Percentiles rank a stretch among this genome's conserved stretches.
These are phyloP conservation scores for Gymnobelideus leadbeateri DNA, from an alignment of 2,113 vertebrate genomes.

Conservation along the genomic window DNA sequence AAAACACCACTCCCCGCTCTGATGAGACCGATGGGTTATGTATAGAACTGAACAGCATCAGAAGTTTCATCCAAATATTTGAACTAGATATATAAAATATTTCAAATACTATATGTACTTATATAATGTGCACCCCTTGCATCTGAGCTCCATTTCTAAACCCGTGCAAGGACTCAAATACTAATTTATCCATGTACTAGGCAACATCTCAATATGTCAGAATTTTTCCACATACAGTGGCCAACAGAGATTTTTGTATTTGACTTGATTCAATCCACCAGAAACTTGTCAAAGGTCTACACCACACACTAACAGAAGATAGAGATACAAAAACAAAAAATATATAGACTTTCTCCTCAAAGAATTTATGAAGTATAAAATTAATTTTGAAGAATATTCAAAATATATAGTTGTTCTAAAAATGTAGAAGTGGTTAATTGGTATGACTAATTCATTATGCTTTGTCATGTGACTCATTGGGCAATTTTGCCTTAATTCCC, in stretches of 20 bases:
- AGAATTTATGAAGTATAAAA: not conserved
- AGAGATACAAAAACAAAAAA: not conserved
- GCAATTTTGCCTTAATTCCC: not conserved
- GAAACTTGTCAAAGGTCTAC: not conserved
- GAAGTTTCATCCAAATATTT: constrained; percentile 12
- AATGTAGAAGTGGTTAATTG: constrained; percentile 17
- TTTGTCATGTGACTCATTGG: constrained; percentile 9
- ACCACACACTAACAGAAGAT: not conserved
- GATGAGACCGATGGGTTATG: not conserved
- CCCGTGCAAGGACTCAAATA: not conserved
- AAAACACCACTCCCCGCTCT: not conserved
- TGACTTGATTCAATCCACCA: not conserved
- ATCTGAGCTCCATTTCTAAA: not conserved
- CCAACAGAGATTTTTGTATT: not conserved
- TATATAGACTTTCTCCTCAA: not conserved
- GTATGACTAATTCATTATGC: not conserved
- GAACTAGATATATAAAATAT: not conserved
- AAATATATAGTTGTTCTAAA: constrained; percentile 16
- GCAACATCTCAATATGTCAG: not conserved
- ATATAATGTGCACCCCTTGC: not conserved
- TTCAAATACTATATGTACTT: not conserved
- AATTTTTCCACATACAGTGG: constrained; percentile 1
- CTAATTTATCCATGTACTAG: not conserved
- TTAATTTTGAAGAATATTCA: constrained; percentile 18
- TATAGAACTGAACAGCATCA: not conserved